A percentile compares a stretch with the other conserved stretches of the same genome.
Evolutionary conservation across 2,888 invertebrate genomes (phyloP).

Genomic region (Tillus elongatus): DNA sequence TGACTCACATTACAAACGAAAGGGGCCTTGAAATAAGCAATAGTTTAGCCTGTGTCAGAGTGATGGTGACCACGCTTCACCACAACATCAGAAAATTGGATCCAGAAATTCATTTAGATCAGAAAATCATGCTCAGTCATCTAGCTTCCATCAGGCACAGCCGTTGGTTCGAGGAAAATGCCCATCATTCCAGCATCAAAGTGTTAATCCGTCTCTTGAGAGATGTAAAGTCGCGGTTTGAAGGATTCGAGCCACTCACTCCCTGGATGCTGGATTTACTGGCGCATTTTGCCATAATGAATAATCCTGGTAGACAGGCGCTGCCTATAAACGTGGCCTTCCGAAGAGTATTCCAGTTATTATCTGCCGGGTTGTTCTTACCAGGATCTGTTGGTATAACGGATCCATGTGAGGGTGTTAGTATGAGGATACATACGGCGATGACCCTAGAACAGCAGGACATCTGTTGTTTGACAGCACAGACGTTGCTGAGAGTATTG

Average conservation of each 20-base stretch:
- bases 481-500: constrained; percentile 82
- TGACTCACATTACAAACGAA: constrained; percentile 52
- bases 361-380: constrained; percentile 89
- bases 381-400: constrained; percentile 89
- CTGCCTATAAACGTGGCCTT: constrained; percentile 88
- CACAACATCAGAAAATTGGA: constrained; percentile 90
- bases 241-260: constrained; percentile 81
- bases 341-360: constrained; percentile 77
- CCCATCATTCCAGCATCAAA: constrained; percentile 93
- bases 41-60: constrained; percentile 75
- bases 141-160: constrained; percentile 91
- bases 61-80: constrained; percentile 88
- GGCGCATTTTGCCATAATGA: constrained; percentile 94
- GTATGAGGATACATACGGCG: constrained; percentile 80
- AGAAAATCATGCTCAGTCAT: constrained; percentile 76
- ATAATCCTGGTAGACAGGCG: constrained; percentile 88
- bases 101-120: constrained; percentile 69
- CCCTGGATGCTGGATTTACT: constrained; percentile 96
- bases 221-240: constrained; percentile 82
- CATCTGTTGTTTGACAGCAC: constrained; percentile 85
- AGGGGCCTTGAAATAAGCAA: constrained; percentile 85
- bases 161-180: constrained; percentile 97
- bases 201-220: constrained; percentile 83
- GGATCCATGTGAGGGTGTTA: constrained; percentile 89
- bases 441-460: constrained; percentile 89